These are phyloP conservation scores for Crocodylus rhombifer DNA, from an alignment of 2,797 vertebrate species.

Conservation along the genomic window DNA sequence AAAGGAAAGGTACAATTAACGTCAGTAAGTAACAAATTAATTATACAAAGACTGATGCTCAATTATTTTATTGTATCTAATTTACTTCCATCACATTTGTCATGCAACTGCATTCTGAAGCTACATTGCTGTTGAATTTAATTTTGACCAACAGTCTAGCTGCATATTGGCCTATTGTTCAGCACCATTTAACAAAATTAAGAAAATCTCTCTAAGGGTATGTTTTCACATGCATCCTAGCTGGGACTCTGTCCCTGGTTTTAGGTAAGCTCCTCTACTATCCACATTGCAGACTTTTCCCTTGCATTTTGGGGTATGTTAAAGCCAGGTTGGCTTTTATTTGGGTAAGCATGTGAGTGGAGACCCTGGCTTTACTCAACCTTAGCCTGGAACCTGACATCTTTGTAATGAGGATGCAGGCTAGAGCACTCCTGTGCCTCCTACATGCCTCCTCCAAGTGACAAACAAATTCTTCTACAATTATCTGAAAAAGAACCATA, in stretches of 20 bases:
- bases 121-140: not conserved
- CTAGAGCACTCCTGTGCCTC: not conserved
- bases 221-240: conserved; percentile 2
- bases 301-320: not conserved
- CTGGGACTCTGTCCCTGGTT: not conserved
- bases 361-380: not conserved
- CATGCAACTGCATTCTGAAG: not conserved
- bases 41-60: conserved; percentile 25
- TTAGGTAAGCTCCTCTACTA: not conserved
- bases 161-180: not conserved
- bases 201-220: not conserved
- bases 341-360: not conserved
- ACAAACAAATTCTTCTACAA: no score
- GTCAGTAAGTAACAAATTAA: conserved; percentile 26
- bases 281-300: not conserved
- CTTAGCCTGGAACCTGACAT: not conserved
- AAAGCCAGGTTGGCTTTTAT: not conserved
- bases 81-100: conserved; percentile 34
- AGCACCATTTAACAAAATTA: not conserved
- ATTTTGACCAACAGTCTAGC: not conserved
- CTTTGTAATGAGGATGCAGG: not conserved
- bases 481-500: no score
- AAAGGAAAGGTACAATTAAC: conserved; percentile 30
- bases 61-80: conserved; percentile 42
- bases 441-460: not conserved